Percentiles rank a stretch among this genome's conserved stretches.
These are phyloP conservation scores for Thamnophis elegans DNA, from an alignment of 2,797 vertebrate species.

Conservation along the genomic window DNA sequence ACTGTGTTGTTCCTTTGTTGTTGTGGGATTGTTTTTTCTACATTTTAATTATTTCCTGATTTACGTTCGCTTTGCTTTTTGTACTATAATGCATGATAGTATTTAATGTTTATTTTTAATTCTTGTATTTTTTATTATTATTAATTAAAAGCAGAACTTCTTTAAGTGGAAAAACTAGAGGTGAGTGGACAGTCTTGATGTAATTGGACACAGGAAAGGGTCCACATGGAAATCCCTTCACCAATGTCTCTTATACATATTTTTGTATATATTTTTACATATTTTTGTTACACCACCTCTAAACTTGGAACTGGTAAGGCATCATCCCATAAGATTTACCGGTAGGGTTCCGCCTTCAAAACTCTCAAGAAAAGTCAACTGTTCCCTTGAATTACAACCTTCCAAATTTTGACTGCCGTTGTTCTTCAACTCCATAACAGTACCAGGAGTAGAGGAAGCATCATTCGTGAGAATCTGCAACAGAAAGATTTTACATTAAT, in stretches of 20 bases:
- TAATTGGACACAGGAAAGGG: not conserved
- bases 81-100: not conserved
- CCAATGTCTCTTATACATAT: not conserved
- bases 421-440: fast-evolving
- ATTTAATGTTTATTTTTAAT: not conserved
- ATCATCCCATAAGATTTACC: conserved; percentile 27
- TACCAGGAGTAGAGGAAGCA: not conserved
- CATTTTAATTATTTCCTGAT: not conserved
- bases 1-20: not conserved
- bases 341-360: conserved; percentile 1
- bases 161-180: not conserved
- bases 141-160: not conserved
- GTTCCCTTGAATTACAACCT: not conserved
- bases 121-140: not conserved
- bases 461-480: conserved; percentile 32
- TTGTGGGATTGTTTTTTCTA: not conserved
- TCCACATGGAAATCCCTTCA: not conserved
- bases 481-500: conserved; percentile 8
- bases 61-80: not conserved
- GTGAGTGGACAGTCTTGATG: not conserved
- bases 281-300: not conserved
- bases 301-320: not conserved
- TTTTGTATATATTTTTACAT: not conserved
- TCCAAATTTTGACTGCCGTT: not conserved
- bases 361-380: not conserved